A percentile compares a stretch with the other conserved stretches of the same genome.
phyloP scores from a whole-genome alignment of 2,888 invertebrate genomes.

The Rhodophaea formosa region DNA sequence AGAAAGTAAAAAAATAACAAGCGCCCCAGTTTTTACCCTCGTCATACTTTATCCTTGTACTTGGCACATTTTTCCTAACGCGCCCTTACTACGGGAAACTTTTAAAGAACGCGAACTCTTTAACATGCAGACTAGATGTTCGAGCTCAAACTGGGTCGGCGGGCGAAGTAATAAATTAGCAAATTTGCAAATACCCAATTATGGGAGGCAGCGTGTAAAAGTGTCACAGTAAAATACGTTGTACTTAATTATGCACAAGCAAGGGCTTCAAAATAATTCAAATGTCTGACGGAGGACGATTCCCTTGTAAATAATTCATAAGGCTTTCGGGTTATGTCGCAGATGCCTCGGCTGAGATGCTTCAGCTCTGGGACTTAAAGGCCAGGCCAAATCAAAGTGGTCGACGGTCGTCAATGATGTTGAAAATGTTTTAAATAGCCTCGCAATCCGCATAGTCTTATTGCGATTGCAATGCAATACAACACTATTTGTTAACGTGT shows the following conservation, averaged over 20 bases:
- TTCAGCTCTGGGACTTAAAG: not conserved
- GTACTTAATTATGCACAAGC: slow-evolving; percentile 62
- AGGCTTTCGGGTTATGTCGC: slow-evolving; percentile 55
- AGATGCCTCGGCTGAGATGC: slow-evolving; percentile 46
- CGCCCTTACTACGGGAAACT: slow-evolving; percentile 18
- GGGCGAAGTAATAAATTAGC: slow-evolving; percentile 37
- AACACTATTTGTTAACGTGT: too few species aligned
- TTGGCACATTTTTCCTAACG: slow-evolving; percentile 17
- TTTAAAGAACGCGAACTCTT: slow-evolving; percentile 22
- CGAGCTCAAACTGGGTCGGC: slow-evolving; percentile 30
- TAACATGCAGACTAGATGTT: slow-evolving; percentile 17
- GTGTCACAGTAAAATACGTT: slow-evolving; percentile 44
- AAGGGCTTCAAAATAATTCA: slow-evolving; percentile 69
- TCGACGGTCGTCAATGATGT: too few species aligned
- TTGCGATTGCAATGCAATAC: too few species aligned
- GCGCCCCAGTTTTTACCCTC: slow-evolving; percentile 5
- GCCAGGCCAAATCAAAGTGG: too few species aligned
- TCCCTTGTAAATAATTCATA: slow-evolving; percentile 71
- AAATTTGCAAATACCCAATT: slow-evolving; percentile 40
- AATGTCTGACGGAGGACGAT: slow-evolving; percentile 61
- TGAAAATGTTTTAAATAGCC: too few species aligned
- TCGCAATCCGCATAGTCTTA: too few species aligned
- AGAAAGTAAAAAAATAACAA: not conserved
- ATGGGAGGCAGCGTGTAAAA: slow-evolving; percentile 36
- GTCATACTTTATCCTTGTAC: slow-evolving; percentile 13